These are phyloP conservation scores for Laticauda laticaudata DNA, from an alignment of 2,113 vertebrate species.

Conservation along the genomic window DNA sequence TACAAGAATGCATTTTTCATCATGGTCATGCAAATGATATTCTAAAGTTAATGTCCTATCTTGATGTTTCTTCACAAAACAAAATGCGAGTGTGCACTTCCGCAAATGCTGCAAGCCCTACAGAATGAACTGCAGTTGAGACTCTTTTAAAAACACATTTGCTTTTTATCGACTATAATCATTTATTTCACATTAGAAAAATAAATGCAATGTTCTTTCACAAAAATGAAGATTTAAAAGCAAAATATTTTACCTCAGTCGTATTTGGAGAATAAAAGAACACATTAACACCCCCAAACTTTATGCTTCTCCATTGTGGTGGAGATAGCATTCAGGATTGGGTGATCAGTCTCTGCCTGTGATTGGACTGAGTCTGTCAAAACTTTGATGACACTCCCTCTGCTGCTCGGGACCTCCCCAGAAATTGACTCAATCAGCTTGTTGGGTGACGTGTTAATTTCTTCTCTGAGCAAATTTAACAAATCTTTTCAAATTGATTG, in stretches of 20 bases:
- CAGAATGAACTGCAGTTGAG: slow-evolving; percentile 12
- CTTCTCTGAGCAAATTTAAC: too few species aligned
- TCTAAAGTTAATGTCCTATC: slow-evolving; percentile 14
- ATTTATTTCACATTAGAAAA: neutral
- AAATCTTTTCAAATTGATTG: too few species aligned
- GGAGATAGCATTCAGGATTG: too few species aligned
- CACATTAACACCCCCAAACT: neutral
- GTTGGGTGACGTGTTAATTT: too few species aligned
- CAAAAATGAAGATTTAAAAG: neutral
- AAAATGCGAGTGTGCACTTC: neutral
- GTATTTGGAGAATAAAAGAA: neutral
- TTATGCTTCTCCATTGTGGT: too few species aligned
- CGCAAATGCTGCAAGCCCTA: neutral
- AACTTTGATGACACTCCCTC: too few species aligned
- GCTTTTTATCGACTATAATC: neutral
- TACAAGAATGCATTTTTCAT: slow-evolving; percentile 18
- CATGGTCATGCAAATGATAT: slow-evolving; percentile 12
- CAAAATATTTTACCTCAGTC: neutral
- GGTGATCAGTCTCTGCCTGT: too few species aligned
- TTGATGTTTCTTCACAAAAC: slow-evolving; percentile 10
- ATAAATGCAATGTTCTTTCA: neutral
- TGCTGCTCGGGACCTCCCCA: too few species aligned
- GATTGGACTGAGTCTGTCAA: too few species aligned
- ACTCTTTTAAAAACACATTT: neutral
- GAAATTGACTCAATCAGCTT: too few species aligned